Evolutionary conservation across 2,888 invertebrate species (phyloP).

Genomic region (Meganola albula): DNA sequence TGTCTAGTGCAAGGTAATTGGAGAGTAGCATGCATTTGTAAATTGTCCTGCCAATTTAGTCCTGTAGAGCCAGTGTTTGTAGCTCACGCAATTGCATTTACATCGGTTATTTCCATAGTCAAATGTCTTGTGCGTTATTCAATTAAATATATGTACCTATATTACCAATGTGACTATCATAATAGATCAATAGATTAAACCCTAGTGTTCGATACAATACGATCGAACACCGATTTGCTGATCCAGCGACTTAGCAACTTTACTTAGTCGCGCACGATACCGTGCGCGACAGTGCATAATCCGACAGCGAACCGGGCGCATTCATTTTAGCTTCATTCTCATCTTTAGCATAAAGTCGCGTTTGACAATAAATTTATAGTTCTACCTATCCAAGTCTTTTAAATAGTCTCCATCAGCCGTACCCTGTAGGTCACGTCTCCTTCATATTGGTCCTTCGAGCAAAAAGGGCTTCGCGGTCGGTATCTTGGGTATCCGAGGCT

Average conservation of each 20-base stretch:
- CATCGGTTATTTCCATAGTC: too few relatives aligned
- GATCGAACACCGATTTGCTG: neutral
- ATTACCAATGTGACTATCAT: too few relatives aligned
- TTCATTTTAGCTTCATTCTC: neutral
- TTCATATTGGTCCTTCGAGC: neutral
- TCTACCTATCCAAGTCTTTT: neutral
- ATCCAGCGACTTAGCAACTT: neutral
- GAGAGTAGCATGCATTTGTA: too few relatives aligned
- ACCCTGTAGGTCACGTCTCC: neutral
- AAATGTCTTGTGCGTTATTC: too few relatives aligned
- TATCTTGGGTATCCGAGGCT: neutral
- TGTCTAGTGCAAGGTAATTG: too few relatives aligned
- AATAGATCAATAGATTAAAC: too few relatives aligned
- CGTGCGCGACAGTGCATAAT: neutral
- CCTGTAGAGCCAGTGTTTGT: too few relatives aligned
- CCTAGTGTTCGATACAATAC: slow-evolving; percentile 1
- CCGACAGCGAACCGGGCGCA: neutral
- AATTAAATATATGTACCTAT: too few relatives aligned
- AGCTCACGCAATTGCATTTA: too few relatives aligned
- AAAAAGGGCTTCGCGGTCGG: neutral
- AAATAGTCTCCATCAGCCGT: neutral
- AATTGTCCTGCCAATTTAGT: too few relatives aligned
- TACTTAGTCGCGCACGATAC: neutral
- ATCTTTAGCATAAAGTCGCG: neutral
- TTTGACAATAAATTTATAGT: neutral